These are phyloP conservation scores for Pogonomyrmex californicus DNA, from an alignment of 1,140 invertebrate genomes.

Conservation along the genomic window DNA sequence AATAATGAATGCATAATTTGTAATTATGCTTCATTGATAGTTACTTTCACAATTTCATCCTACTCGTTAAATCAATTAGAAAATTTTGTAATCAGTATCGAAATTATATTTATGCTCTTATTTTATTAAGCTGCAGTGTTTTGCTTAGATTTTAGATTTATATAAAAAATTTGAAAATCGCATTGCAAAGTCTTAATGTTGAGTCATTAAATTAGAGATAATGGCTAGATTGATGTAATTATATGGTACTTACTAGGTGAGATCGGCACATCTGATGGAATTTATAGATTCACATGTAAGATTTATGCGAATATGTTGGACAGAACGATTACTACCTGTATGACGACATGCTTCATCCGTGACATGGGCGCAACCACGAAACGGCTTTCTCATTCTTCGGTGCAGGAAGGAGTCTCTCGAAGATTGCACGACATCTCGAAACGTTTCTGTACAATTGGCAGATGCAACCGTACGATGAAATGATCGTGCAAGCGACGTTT, in stretches of 20 bases:
- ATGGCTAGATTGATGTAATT: slow-evolving; percentile 61
- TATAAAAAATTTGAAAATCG: not conserved
- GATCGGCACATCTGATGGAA: not conserved
- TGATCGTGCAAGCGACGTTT: slow-evolving; percentile 52
- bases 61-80: not conserved
- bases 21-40: not conserved
- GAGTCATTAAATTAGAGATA: slow-evolving; percentile 46
- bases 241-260: slow-evolving; percentile 22
- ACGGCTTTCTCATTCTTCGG: slow-evolving; percentile 58
- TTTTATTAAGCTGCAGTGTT: not conserved
- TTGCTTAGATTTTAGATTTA: not conserved
- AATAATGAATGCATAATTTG: not conserved
- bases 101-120: slow-evolving; percentile 2
- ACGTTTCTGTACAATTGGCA: slow-evolving; percentile 54
- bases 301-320: slow-evolving; percentile 52
- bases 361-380: slow-evolving; percentile 34
- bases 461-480: slow-evolving; percentile 5
- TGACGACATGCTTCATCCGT: slow-evolving; percentile 50
- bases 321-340: slow-evolving; percentile 37
- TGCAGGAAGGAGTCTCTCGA: slow-evolving; percentile 46
- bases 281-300: slow-evolving; percentile 26
- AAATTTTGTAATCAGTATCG: slow-evolving; percentile 26
- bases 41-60: slow-evolving; percentile 28
- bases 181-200: not conserved
- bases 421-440: slow-evolving; percentile 68